Percentiles rank a stretch among this genome's conserved stretches.
Conservation (phyloP, 2,797 vertebrate species). For the Platalea minor region DNA sequence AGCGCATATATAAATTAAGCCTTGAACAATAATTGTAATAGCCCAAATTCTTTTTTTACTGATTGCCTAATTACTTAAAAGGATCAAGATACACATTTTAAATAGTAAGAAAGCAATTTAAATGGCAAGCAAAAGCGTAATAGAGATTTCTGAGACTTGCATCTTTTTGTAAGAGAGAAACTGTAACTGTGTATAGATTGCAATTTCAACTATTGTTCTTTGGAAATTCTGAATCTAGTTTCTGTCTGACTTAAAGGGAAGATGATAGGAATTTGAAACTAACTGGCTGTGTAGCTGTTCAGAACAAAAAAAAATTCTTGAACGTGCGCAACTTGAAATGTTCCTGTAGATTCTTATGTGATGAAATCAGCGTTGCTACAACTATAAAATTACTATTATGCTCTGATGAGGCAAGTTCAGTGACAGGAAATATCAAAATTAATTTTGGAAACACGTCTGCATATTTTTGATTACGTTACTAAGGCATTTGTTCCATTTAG, state of each 20-base stretch:
- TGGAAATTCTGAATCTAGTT: constrained; percentile 24
- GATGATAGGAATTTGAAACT: constrained; percentile 2
- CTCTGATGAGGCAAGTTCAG: constrained; percentile 68
- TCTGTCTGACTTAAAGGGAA: constrained; percentile 20
- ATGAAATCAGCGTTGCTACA: constrained; percentile 61
- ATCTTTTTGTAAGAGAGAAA: not conserved
- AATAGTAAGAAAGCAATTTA: constrained; percentile 23
- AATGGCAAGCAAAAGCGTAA: constrained; percentile 6
- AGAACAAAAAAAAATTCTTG: constrained; percentile 19
- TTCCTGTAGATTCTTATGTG: constrained; percentile 53
- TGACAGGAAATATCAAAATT: constrained; percentile 72
- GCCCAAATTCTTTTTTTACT: constrained; percentile 32
- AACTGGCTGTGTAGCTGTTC: constrained; percentile 27
- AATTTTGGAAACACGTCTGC: constrained; percentile 68
- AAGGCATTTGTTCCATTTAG: constrained; percentile 51
- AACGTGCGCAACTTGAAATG: constrained; percentile 20
- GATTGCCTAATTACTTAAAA: constrained; percentile 61
- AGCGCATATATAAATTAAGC: constrained; percentile 53
- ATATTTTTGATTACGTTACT: constrained; percentile 62
- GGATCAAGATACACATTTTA: constrained; percentile 41
- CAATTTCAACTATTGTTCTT: not conserved
- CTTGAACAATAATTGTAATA: constrained; percentile 55
- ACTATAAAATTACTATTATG: constrained; percentile 63
- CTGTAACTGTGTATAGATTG: not conserved
- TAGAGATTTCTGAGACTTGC: constrained; percentile 17